phyloP scores from a whole-genome alignment of 2,797 vertebrate genomes.

The Coranthus polyacanthus region DNA sequence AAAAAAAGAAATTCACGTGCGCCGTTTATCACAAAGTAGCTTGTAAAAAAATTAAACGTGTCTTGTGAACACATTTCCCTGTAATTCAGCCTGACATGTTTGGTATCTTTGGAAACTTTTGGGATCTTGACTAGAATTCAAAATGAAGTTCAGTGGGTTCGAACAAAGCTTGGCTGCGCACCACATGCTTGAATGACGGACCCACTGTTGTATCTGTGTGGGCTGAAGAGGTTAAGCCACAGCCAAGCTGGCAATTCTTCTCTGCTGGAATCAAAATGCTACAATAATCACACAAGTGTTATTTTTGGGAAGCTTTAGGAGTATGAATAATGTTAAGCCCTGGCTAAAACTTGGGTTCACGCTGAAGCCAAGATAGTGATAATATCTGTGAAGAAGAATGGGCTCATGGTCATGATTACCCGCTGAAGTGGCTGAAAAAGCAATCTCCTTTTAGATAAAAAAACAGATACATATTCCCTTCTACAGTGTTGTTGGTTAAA shows the following conservation, averaged over 20 bases:
- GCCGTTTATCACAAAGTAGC: too few relatives aligned
- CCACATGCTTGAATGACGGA: conserved; percentile 5
- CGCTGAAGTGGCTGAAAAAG: conserved; percentile 7
- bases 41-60: background rate
- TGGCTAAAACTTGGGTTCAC: conserved; percentile 19
- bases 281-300: conserved; percentile 48
- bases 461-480: background rate
- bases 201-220: conserved; percentile 27
- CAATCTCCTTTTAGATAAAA: background rate
- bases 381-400: conserved; percentile 60
- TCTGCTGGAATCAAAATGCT: conserved; percentile 27
- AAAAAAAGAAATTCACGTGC: too few relatives aligned
- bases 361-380: conserved; percentile 38
- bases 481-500: background rate
- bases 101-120: conserved; percentile 56
- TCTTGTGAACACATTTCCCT: conserved; percentile 24
- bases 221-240: conserved; percentile 36
- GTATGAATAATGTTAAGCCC: conserved; percentile 51
- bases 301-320: conserved; percentile 41
- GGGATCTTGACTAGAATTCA: conserved; percentile 49
- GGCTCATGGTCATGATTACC: background rate
- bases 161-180: conserved; percentile 43
- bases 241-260: conserved; percentile 22
- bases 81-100: conserved; percentile 56
- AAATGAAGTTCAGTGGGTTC: conserved; percentile 47